Evolutionary conservation across 53 echinoderm and acorn worm species (phyloP).

Genomic region (Mesocentrotus franciscanus): DNA sequence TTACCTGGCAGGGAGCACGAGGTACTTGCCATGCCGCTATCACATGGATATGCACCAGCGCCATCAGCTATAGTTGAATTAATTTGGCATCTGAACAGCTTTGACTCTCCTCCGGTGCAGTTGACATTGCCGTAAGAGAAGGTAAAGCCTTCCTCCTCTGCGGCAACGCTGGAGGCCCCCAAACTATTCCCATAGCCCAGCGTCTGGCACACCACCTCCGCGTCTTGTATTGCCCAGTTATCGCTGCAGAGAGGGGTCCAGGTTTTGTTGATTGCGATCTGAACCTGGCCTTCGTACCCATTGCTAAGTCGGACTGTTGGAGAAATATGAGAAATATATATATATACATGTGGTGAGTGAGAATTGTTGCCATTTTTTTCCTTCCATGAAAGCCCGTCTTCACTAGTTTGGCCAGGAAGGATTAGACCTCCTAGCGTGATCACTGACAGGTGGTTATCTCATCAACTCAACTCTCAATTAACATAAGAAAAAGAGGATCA

Average conservation of each 20-base stretch:
- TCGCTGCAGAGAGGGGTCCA: slow-evolving; percentile 84
- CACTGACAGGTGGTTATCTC: too few relatives aligned
- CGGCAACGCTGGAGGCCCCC: slow-evolving; percentile 47
- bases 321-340: neutral
- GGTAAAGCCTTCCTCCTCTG: slow-evolving; percentile 24
- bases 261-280: slow-evolving; percentile 69
- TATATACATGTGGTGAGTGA: too few relatives aligned
- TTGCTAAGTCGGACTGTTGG: slow-evolving; percentile 41
- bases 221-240: slow-evolving; percentile 72
- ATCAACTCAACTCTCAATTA: too few relatives aligned
- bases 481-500: too few relatives aligned
- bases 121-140: slow-evolving; percentile 57
- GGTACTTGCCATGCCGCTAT: neutral
- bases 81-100: slow-evolving; percentile 39
- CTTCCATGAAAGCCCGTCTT: too few relatives aligned
- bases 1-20: slow-evolving; percentile 38
- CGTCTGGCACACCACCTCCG: slow-evolving; percentile 74
- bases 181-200: slow-evolving; percentile 76
- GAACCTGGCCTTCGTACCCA: slow-evolving; percentile 50
- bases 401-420: too few relatives aligned
- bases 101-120: slow-evolving; percentile 15
- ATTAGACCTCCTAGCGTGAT: too few relatives aligned
- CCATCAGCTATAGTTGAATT: neutral
- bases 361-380: neutral
- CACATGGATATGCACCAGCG: neutral